Evolutionary conservation across 2,888 invertebrate genomes (phyloP).

Genomic region (Nowickia ferox): DNA sequence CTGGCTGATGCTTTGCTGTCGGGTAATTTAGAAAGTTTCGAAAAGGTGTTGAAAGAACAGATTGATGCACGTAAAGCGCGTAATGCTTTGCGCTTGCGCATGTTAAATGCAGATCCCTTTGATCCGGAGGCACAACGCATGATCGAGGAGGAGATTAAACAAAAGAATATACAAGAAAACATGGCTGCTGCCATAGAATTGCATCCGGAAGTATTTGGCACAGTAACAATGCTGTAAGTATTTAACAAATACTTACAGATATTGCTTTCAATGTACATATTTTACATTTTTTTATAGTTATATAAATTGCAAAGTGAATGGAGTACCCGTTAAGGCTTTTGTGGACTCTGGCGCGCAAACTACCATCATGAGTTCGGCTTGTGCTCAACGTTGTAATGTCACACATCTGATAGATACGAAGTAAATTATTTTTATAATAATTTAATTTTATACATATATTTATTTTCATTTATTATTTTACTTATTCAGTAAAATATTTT

Average conservation of each 20-base stretch:
- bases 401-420: constrained; percentile 94
- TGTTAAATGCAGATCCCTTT: constrained; percentile 97
- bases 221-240: constrained; percentile 94
- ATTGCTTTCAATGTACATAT: not conserved
- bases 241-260: not conserved
- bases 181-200: constrained; percentile 99
- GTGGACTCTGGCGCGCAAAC: constrained; percentile 99
- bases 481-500: too few species aligned
- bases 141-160: constrained; percentile 97
- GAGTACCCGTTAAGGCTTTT: constrained; percentile 98
- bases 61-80: constrained; percentile 91
- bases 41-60: constrained; percentile 91
- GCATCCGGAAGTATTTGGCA: constrained; percentile 98
- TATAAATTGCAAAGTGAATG: constrained; percentile 98
- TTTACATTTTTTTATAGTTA: constrained; percentile 84
- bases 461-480: too few species aligned
- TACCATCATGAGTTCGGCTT: constrained; percentile 98
- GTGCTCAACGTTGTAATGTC: constrained; percentile 96
- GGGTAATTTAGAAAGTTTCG: constrained; percentile 92
- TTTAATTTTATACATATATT: too few species aligned
- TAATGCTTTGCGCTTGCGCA: constrained; percentile 91
- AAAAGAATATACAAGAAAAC: constrained; percentile 98
- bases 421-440: constrained; percentile 78
- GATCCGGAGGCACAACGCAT: constrained; percentile 97
- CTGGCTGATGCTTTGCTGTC: constrained; percentile 95